phyloP scores from a whole-genome alignment of 1,140 invertebrate species.

The Potamilus streckersoni region DNA sequence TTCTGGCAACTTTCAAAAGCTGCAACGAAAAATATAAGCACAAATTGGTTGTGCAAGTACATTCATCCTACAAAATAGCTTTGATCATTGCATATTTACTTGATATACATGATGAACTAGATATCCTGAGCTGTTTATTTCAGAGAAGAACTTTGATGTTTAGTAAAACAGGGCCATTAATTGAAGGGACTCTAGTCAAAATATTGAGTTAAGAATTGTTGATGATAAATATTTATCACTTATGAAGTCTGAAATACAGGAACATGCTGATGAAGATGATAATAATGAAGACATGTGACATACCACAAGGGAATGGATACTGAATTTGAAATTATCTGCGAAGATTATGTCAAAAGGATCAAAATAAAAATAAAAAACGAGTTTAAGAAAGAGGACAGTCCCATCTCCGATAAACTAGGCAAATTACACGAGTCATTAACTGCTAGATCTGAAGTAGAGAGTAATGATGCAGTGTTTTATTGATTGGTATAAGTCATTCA shows the following conservation, averaged over 20 bases:
- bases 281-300: slow-evolving; percentile 1
- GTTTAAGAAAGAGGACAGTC: slow-evolving; percentile 1
- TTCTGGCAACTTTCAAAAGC: slow-evolving; percentile 12
- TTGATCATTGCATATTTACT: slow-evolving; percentile 9
- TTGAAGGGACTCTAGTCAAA: slow-evolving; percentile 11
- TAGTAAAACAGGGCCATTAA: neutral
- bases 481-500: neutral
- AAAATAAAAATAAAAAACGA: slow-evolving; percentile 1
- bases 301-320: slow-evolving; percentile 4
- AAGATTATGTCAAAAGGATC: neutral
- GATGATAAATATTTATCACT: slow-evolving; percentile 5
- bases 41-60: slow-evolving; percentile 14
- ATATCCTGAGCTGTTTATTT: neutral
- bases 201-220: neutral
- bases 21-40: slow-evolving; percentile 4
- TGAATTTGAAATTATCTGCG: neutral
- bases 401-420: slow-evolving; percentile 1
- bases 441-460: neutral
- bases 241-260: slow-evolving; percentile 2
- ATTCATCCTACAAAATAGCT: slow-evolving; percentile 13
- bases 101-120: slow-evolving; percentile 13
- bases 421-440: neutral
- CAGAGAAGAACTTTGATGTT: slow-evolving; percentile 11
- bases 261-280: neutral
- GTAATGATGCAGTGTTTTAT: neutral